These are phyloP conservation scores for Drosophila tropicalis DNA, from an alignment of 1,140 invertebrate genomes.

Conservation along the genomic window DNA sequence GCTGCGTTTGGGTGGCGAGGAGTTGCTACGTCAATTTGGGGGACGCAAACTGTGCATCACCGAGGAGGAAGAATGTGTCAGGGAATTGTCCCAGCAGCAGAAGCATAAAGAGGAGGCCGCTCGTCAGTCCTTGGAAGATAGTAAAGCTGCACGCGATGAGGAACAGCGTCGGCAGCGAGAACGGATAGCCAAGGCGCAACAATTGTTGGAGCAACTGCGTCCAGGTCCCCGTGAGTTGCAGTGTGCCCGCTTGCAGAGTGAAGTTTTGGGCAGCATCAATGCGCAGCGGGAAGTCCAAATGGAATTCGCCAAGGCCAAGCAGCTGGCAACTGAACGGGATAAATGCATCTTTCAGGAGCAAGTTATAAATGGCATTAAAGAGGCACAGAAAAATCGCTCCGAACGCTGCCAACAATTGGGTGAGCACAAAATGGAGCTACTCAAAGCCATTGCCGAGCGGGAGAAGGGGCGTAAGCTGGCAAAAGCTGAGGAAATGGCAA, in stretches of 20 bases:
- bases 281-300: conserved; percentile 66
- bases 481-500: conserved; percentile 38
- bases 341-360: conserved; percentile 55
- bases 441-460: conserved; percentile 58
- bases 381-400: conserved; percentile 49
- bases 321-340: conserved; percentile 47
- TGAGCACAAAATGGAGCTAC: conserved; percentile 63
- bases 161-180: conserved; percentile 34
- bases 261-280: conserved; percentile 65
- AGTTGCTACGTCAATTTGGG: conserved; percentile 48
- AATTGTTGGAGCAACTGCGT: conserved; percentile 67
- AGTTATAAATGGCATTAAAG: conserved; percentile 58
- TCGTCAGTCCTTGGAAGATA: conserved; percentile 37
- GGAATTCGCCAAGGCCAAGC: conserved; percentile 50
- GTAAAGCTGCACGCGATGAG: conserved; percentile 28
- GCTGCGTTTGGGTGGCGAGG: conserved; percentile 59
- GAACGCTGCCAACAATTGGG: conserved; percentile 48
- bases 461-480: conserved; percentile 36
- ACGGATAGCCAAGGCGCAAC: conserved; percentile 67
- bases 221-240: conserved; percentile 71
- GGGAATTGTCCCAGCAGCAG: conserved; percentile 29
- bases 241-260: conserved; percentile 67
- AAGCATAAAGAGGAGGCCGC: conserved; percentile 34
- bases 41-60: conserved; percentile 55
- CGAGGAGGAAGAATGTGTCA: conserved; percentile 48